Evolutionary conservation across 1,140 invertebrate genomes (phyloP).

Genomic region (Drosophila nannoptera): DNA sequence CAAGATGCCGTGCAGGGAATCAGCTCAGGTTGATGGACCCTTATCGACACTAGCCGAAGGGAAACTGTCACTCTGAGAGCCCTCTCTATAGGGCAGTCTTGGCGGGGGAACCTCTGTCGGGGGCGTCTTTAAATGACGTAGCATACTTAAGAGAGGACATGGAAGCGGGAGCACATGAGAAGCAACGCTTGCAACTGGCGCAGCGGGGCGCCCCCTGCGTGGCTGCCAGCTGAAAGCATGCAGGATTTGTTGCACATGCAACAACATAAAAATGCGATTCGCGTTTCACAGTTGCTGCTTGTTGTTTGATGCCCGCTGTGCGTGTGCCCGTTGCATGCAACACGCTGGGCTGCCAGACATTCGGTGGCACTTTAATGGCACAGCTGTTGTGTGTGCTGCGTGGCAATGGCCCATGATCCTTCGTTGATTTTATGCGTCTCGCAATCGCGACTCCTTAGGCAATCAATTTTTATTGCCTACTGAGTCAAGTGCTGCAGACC

Average conservation of each 20-base stretch:
- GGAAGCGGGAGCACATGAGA: conserved; percentile 32
- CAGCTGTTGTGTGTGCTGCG: conserved; percentile 46
- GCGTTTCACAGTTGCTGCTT: conserved; percentile 14
- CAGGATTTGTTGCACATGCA: conserved; percentile 20
- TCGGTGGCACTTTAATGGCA: conserved; percentile 35
- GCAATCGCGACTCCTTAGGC: conserved; percentile 38
- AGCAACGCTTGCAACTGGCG: conserved; percentile 45
- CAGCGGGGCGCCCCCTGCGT: background rate
- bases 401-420: conserved; percentile 49
- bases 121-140: conserved; percentile 1
- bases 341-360: conserved; percentile 16
- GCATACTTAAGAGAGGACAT: conserved; percentile 34
- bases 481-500: conserved; percentile 41
- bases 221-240: conserved; percentile 2
- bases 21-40: too few relatives aligned
- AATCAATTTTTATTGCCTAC: conserved; percentile 63
- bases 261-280: conserved; percentile 29
- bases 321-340: conserved; percentile 6
- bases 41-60: too few relatives aligned
- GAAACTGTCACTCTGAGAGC: too few relatives aligned
- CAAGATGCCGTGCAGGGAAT: too few relatives aligned
- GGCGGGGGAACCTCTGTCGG: background rate
- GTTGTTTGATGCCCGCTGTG: background rate
- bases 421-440: conserved; percentile 48
- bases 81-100: background rate